Evolutionary conservation across 2,888 invertebrate genomes (phyloP), one percentile per base, ranked within the genome.

Genomic region (Trisateles emortualis): DNA sequence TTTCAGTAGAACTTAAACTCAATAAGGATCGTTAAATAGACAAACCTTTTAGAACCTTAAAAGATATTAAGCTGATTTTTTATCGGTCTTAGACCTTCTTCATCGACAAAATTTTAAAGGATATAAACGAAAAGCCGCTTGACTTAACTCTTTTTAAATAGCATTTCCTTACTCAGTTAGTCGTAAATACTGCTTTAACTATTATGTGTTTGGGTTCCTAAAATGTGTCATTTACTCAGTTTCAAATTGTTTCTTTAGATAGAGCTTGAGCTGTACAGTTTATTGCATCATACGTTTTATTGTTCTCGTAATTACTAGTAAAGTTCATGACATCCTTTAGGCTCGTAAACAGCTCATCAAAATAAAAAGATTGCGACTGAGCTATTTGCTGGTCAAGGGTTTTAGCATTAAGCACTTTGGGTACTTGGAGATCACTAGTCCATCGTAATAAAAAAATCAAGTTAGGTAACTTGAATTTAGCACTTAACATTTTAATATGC

Each of bases 81-180:
- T 60, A 58, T 49, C 29, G 38, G 51, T 24, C 46, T 44, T 9
- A 60, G 40, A 38, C 52, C 41, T 48, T 44, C 0, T 32, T 57
- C 43, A 58, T 58, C 36, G 41, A 33, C 42, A 30, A 60, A 61
- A 50, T 61, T 60, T 58, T 58, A 58, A 64, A 61, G 57, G 51
- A 35, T 55, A 46, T 60, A 68, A 68, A 67, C 33, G 47, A 29
- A 53, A 60, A 64, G 49, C 47, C 45, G 33, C 46, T 19, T 46
- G 47, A 50, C 55, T 60, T 68, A 60, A 64, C 33, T 42, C 61
- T 60, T 53, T 55, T 60, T 47, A 41, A 64, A 68, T 67, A 52
- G 61, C 36, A 39, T 64, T 55, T 39, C 36, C 52, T 60, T 43
- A 64, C 61, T 67, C 44, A 26, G 39, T 55, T 45, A 14, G 47